Evolutionary conservation across 2,113 vertebrate genomes (phyloP).

Genomic region (Ochotona princeps): DNA sequence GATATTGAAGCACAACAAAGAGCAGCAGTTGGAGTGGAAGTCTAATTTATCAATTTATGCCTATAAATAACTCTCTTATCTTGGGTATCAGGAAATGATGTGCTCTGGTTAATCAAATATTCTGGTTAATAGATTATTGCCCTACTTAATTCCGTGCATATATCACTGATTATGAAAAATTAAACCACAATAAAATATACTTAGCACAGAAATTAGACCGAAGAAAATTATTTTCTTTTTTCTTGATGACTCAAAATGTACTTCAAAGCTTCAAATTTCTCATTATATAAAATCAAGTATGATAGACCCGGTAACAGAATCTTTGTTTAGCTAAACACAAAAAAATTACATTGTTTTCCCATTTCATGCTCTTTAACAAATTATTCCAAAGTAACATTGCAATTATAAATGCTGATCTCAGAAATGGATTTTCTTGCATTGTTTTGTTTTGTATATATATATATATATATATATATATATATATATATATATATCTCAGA

Average conservation of each 20-base stretch:
- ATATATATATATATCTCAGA: not conserved
- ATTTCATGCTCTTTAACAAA: not conserved
- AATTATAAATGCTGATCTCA: not conserved
- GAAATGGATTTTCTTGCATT: constrained; percentile 15
- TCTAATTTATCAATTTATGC: constrained; percentile 67
- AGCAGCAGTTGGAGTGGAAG: not conserved
- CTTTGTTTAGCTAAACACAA: not conserved
- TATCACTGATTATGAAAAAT: constrained; percentile 63
- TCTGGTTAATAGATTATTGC: constrained; percentile 66
- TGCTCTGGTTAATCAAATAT: constrained; percentile 66
- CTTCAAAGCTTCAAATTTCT: not conserved
- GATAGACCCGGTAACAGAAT: not conserved
- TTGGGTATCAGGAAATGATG: constrained; percentile 10
- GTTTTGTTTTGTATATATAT: not conserved
- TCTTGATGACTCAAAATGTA: constrained; percentile 10
- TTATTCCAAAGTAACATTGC: not conserved
- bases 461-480: not conserved
- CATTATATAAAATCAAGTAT: not conserved
- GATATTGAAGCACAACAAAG: constrained; percentile 50
- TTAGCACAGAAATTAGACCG: constrained; percentile 52
- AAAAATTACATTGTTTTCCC: constrained; percentile 1
- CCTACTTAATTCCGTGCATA: constrained; percentile 46
- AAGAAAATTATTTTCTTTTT: constrained; percentile 44
- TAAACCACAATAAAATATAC: constrained; percentile 59
- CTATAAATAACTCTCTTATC: constrained; percentile 68